A percentile compares a stretch with the other conserved stretches of the same genome.
Evolutionary conservation across 2,888 invertebrate genomes (phyloP).

Genomic region (Cheilosia vulpina): DNA sequence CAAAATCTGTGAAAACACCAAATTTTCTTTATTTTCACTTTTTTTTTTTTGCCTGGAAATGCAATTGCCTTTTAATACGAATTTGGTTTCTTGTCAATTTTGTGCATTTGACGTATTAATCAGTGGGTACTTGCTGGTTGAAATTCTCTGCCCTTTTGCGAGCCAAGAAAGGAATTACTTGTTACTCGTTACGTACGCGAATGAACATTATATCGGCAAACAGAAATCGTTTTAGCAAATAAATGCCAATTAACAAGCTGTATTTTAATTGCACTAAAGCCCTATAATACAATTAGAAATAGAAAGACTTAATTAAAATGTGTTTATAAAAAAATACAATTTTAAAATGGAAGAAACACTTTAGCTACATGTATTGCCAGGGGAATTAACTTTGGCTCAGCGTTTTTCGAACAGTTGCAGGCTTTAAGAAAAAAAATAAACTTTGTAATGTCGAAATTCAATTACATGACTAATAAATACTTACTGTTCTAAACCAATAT

Average conservation of each 20-base stretch:
- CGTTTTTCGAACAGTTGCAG: slow-evolving; percentile 49
- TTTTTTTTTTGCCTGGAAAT: too few relatives aligned
- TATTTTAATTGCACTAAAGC: slow-evolving; percentile 53
- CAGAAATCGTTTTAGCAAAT: slow-evolving; percentile 31
- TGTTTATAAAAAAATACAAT: slow-evolving; percentile 30
- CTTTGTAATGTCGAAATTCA: neutral
- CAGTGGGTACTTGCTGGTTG: too few relatives aligned
- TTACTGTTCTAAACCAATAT: slow-evolving; percentile 93
- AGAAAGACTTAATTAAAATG: slow-evolving; percentile 34
- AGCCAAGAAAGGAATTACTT: too few relatives aligned
- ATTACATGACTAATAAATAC: slow-evolving; percentile 78
- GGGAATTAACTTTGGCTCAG: slow-evolving; percentile 60
- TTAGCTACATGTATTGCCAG: slow-evolving; percentile 22
- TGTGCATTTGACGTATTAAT: too few relatives aligned
- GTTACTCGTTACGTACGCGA: too few relatives aligned
- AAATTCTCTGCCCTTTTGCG: too few relatives aligned
- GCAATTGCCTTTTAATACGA: too few relatives aligned
- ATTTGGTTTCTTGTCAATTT: too few relatives aligned
- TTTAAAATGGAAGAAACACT: slow-evolving; percentile 66
- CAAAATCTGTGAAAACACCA: too few relatives aligned
- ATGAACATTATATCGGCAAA: slow-evolving; percentile 26
- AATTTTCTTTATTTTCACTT: too few relatives aligned
- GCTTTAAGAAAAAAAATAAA: slow-evolving; percentile 31
- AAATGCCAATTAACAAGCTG: slow-evolving; percentile 43
- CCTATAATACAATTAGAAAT: slow-evolving; percentile 47